Evolutionary conservation across 2,888 invertebrate genomes (phyloP), one percentile per base, ranked within the genome.

Genomic region (Epinotia brunnichana): DNA sequence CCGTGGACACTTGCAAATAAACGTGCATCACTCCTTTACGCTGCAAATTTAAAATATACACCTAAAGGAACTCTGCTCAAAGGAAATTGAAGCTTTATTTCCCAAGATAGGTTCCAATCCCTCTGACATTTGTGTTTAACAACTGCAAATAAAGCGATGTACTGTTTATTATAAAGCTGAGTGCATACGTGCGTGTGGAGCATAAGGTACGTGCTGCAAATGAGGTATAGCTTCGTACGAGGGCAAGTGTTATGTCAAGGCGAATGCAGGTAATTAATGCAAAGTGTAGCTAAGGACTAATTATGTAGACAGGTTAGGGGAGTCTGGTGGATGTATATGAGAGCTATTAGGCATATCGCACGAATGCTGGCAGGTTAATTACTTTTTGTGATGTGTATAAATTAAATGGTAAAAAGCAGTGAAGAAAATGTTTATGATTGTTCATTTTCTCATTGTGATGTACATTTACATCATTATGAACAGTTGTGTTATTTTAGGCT

Each of bases 1-100:
- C 75, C 77, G 76, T 79, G 79, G 88, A 87, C 88, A 87, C 85
- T 88, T 88, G 88, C 85, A 88, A 89, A 90, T 89, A 87, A 86
- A 83, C 78, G 81, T 82, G 81, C 86, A 86, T 87, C 85, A 85
- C 79, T 87, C 79, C 81, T 80, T 78, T 74, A 74, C 75, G 74
- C 74, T 74, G 74, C 48, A 64, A 75, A 75, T 72, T 15, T 60
- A 24, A 53, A 7, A 67, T 62, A 56, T 62, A 56, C 67, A 57
- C 53, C 54, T 61, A 29, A 54, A n/a, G 19, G 53, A 67, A 44
- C 60, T n/a, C 19, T 24, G 56, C 15, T 24, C 61, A 48, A 24
- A 44, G 60, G 60, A 67, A 56, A 68, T 62, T 61, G 35, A 56
- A 56, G 21, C 61, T 68, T 72, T 68, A 67, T 71, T 68, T 48